Evolutionary conservation across 2,797 vertebrate genomes (phyloP), one percentile per base, ranked within the genome.

Genomic region (Neosalanx taihuensis): DNA sequence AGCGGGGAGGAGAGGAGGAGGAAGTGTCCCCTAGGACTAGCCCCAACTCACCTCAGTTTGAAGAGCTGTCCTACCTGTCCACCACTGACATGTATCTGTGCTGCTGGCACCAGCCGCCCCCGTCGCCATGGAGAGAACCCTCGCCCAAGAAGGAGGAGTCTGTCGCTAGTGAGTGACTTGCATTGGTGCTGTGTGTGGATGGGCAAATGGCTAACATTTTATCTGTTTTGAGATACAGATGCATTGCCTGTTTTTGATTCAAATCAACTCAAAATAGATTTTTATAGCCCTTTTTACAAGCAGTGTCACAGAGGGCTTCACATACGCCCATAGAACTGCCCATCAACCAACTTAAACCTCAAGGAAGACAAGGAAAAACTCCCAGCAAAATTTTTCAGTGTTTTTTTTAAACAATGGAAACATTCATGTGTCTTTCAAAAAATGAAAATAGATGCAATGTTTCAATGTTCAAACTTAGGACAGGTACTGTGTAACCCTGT

Each of bases 71-170:
- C 74, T 95, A 95, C 84, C 91, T 95, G 83, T 88, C 92, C 70
- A 95, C 94, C 80, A 94, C 92, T n/a, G 94, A 95, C 88, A 95
- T 95, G 94, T 95, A 95, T 88, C 85, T 95, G 79, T 94, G 93
- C 85, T 90, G 94, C 81, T 95, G 94, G 94, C 94, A 95, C 83
- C 94, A 94, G 87, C 92, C 93, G 5, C 93, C 94, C 71, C 92
- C 93, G 0, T 95, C 93, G 3, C 94, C 93, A 5, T 88, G 93
- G 86, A 90, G 91, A 80, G 93, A 95, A 76, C 88, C 94, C 77
- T 94, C 94, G 83, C 93, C 94, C 62, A 93, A 93, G 86, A 94
- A 95, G 88, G 93, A 95, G 86, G 94, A 95, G 90, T 93, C 90
- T 81, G 94, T 95, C 83, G 91, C 94, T 91, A 95, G 94, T 95